Percentiles rank a stretch among this genome's conserved stretches.
These are phyloP conservation scores for Brenthis ino DNA, from an alignment of 2,888 invertebrate species.

Conservation along the genomic window DNA sequence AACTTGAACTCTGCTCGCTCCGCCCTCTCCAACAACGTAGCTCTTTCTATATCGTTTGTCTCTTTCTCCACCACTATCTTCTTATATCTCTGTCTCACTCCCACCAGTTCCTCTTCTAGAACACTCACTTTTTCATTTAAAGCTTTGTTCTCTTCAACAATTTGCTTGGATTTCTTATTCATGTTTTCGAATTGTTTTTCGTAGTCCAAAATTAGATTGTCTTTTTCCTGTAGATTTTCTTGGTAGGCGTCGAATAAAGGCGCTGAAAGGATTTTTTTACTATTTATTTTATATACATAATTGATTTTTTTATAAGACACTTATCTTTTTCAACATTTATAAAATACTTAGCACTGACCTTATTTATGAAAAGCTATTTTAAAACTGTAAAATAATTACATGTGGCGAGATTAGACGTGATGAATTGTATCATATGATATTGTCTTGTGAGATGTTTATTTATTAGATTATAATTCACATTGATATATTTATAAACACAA, in stretches of 20 bases:
- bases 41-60: slow-evolving; percentile 70
- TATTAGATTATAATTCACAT: too few relatives aligned
- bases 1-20: slow-evolving; percentile 87
- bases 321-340: too few relatives aligned
- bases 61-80: slow-evolving; percentile 70
- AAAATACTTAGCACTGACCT: too few relatives aligned
- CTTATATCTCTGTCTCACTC: slow-evolving; percentile 70
- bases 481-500: too few relatives aligned
- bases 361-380: too few relatives aligned
- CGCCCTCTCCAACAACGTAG: slow-evolving; percentile 84
- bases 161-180: slow-evolving; percentile 86
- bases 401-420: too few relatives aligned
- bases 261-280: slow-evolving; percentile 55
- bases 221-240: slow-evolving; percentile 89
- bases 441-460: too few relatives aligned
- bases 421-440: too few relatives aligned
- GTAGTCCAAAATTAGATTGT: slow-evolving; percentile 86
- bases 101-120: slow-evolving; percentile 61
- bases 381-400: too few relatives aligned
- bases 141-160: slow-evolving; percentile 86
- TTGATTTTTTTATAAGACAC: background rate
- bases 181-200: slow-evolving; percentile 87
- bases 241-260: slow-evolving; percentile 91
- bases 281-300: background rate
- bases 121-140: slow-evolving; percentile 69